Evolutionary conservation across 2,888 invertebrate genomes (phyloP).

Genomic region (Leptothorax acervorum): DNA sequence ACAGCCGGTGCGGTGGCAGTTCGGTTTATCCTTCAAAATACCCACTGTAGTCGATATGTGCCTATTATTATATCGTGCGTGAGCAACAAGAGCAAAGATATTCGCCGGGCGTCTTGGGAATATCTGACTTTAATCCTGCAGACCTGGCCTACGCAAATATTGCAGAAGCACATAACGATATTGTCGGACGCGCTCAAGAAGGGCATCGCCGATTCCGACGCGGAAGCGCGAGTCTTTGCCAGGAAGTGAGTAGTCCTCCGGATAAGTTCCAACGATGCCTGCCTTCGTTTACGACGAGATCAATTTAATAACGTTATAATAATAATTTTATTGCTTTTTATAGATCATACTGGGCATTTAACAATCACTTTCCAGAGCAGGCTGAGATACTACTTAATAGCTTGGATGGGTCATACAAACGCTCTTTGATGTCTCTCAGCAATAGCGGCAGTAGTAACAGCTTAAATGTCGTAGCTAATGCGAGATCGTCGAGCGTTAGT

Average conservation of each 20-base stretch:
- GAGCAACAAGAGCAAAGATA: slow-evolving; percentile 96
- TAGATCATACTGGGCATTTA: slow-evolving; percentile 96
- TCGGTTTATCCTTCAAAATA: slow-evolving; percentile 94
- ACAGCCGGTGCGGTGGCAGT: slow-evolving; percentile 95
- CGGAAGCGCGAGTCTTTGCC: slow-evolving; percentile 93
- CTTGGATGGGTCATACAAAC: slow-evolving; percentile 92
- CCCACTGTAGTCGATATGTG: slow-evolving; percentile 92
- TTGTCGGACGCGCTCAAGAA: slow-evolving; percentile 94
- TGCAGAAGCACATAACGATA: slow-evolving; percentile 93
- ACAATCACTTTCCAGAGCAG: slow-evolving; percentile 95
- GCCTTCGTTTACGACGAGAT: neutral
- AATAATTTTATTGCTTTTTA: slow-evolving; percentile 61
- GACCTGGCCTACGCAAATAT: slow-evolving; percentile 93
- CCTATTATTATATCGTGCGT: slow-evolving; percentile 92
- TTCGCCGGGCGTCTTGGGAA: slow-evolving; percentile 92
- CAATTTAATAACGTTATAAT: neutral
- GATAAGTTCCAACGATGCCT: neutral
- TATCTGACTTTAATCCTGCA: slow-evolving; percentile 93
- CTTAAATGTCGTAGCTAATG: slow-evolving; percentile 82
- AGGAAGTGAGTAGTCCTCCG: slow-evolving; percentile 89
- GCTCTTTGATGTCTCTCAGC: slow-evolving; percentile 88
- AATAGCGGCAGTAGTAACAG: slow-evolving; percentile 87
- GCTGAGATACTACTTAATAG: slow-evolving; percentile 94
- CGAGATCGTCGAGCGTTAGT: slow-evolving; percentile 84
- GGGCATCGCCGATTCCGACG: slow-evolving; percentile 97